Base-by-base conservation (phyloP, 1,140 invertebrate genomes). In the Penaeus chinensis region DNA sequence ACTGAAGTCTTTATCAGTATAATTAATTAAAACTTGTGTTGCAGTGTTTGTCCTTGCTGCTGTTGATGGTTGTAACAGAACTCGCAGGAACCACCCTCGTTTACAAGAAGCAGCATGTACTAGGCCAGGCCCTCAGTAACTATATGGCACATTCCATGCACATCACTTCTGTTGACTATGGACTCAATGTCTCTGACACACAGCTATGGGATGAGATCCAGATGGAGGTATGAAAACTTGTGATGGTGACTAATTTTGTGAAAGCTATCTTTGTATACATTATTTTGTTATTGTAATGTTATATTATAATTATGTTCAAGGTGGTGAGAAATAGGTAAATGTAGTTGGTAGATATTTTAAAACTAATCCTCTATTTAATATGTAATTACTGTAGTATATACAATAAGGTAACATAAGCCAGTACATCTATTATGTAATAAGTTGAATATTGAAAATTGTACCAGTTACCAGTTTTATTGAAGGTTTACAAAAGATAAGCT, bases 1-100 rank as follows among this genome's bases (percentile, higher is more conserved):
- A 47, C 11, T 3, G 11, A 47, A 13, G 7, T 47, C 47, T 47
- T 47, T 47, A 42, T 62, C 20, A 66, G n/a, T 76, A 47, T 18
- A 74, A 66, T 42, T 20, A 80, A 19, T 19, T 16, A 60, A 62
- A 42, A 54, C 91, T 90, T 91, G 91, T 88, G 90, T 93, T 93
- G 63, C 92, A 95, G 93, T 96, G 95, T 92, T 95, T 96, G 91
- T 95, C 95, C 89, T 93, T 96, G 69, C 93, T 96, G 71, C 92
- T 96, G 66, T 93, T 96, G n/a, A 94, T 96, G 71, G 93, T 96
- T 91, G 95, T 96, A n/a, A 95, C 95, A 27, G 95, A 96, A 93
- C 93, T 96, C 63, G 95, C 95, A 3, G 95, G 76, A 18, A 87
- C 84, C 60, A 47, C 66, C n/a, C 13, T 89, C n/a, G 61, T 84